Evolutionary conservation across 2,797 vertebrate genomes (phyloP).

Genomic region (Synanceia verrucosa): DNA sequence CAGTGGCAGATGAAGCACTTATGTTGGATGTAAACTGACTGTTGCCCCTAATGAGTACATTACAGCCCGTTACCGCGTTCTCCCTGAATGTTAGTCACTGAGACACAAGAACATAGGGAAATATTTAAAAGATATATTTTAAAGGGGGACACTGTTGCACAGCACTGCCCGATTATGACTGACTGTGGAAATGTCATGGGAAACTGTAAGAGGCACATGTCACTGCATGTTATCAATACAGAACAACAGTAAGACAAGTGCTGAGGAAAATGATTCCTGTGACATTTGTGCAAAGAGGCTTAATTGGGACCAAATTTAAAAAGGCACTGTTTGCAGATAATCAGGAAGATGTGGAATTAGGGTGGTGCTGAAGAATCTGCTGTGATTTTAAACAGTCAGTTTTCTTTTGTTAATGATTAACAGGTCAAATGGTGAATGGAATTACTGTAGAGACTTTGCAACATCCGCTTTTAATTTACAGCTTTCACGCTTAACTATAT

Average conservation of each 20-base stretch:
- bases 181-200: slow-evolving; percentile 46
- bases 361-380: slow-evolving; percentile 16
- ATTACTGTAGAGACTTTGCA: not conserved
- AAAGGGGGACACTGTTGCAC: no score
- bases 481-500: not conserved
- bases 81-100: no score
- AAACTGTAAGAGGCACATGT: slow-evolving; percentile 29
- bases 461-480: no score
- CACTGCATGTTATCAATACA: slow-evolving; percentile 33
- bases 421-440: not conserved
- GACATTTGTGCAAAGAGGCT: slow-evolving; percentile 54
- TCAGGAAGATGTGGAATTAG: not conserved
- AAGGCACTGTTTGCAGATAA: slow-evolving; percentile 33
- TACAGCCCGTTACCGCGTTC: no score
- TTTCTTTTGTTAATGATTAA: slow-evolving; percentile 13
- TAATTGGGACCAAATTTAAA: slow-evolving; percentile 53
- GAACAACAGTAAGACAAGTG: slow-evolving; percentile 2
- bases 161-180: slow-evolving; percentile 17
- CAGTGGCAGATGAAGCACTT: no score
- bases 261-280: slow-evolving; percentile 54
- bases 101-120: no score
- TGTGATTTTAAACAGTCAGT: not conserved
- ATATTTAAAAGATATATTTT: slow-evolving; percentile 12
- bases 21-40: no score
- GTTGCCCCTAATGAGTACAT: no score